phyloP scores from a whole-genome alignment of 2,113 vertebrate genomes.

The Sinocyclocheilus anophthalmus region DNA sequence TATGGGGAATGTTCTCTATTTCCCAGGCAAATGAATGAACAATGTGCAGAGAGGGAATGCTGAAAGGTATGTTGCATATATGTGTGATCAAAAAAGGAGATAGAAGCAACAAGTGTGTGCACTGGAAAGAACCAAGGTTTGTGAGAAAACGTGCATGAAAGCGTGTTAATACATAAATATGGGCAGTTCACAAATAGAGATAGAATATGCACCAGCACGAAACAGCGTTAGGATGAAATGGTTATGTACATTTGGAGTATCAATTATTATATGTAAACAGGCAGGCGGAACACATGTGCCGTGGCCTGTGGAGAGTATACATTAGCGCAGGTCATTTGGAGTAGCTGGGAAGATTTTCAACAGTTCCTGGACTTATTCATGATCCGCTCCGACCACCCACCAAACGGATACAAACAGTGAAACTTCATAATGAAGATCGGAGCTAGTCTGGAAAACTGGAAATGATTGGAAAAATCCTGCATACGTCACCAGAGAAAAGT shows the following conservation, averaged over 20 bases:
- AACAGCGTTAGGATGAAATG: background rate
- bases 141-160: background rate
- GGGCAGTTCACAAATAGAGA: background rate
- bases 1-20: constrained; percentile 15
- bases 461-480: too few species aligned
- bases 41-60: background rate
- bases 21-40: background rate
- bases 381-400: constrained; percentile 17
- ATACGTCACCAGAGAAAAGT: too few species aligned
- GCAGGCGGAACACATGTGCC: background rate
- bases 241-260: constrained; percentile 16
- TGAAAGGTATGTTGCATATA: constrained; percentile 2
- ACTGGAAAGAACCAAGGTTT: background rate
- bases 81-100: background rate
- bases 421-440: background rate
- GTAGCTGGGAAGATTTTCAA: constrained; percentile 25
- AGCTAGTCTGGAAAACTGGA: background rate
- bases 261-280: constrained; percentile 27
- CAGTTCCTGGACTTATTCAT: background rate
- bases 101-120: background rate
- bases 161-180: background rate
- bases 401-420: background rate
- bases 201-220: background rate
- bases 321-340: constrained; percentile 10
- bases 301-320: background rate